These are phyloP conservation scores for Hydropsyche tenuis DNA, from an alignment of 1,140 invertebrate species.

Conservation along the genomic window DNA sequence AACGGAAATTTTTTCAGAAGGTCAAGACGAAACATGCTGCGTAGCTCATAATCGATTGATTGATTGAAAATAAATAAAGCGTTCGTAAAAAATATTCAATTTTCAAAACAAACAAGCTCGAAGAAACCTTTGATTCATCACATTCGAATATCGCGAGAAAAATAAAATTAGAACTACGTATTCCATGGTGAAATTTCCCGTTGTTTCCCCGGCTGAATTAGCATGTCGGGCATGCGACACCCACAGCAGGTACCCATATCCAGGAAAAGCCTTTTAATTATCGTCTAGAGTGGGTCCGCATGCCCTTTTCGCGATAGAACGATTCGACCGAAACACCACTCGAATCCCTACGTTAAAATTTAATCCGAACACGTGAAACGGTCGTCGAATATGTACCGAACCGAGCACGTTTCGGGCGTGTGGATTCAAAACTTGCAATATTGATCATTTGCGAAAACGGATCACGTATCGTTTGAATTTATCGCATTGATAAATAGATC, in stretches of 20 bases:
- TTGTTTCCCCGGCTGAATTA: constrained; percentile 15
- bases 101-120: too few species aligned
- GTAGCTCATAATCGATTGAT: neutral
- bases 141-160: too few species aligned
- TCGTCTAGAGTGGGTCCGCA: constrained; percentile 7
- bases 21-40: neutral
- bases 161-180: too few species aligned
- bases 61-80: constrained; percentile 1
- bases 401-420: too few species aligned
- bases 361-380: constrained; percentile 7
- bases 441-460: too few species aligned
- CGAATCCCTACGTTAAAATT: neutral
- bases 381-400: too few species aligned
- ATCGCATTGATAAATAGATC: too few species aligned
- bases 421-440: too few species aligned
- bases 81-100: too few species aligned
- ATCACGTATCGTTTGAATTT: too few species aligned
- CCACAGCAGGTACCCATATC: neutral
- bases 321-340: neutral
- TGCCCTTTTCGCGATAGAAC: constrained; percentile 12
- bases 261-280: constrained; percentile 27
- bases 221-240: constrained; percentile 8
- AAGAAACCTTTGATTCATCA: too few species aligned
- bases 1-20: neutral
- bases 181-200: neutral